Conservation (phyloP, 2,888 invertebrate genomes). For the Euzophera pinguis region DNA sequence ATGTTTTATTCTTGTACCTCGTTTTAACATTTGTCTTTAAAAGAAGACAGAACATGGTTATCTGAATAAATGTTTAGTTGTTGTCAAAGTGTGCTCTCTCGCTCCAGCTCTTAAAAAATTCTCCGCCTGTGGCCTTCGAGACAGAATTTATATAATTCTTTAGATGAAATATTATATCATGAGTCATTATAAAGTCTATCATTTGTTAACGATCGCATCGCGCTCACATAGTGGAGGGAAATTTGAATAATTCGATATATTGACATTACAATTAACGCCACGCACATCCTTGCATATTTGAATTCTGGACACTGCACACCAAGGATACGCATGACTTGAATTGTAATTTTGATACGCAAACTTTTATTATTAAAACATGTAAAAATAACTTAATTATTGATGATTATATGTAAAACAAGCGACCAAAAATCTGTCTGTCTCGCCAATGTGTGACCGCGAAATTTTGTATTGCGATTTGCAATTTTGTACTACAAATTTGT, state of each 20-base stretch:
- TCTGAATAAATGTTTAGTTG: not conserved
- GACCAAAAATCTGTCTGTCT: not conserved
- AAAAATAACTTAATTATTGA: no score
- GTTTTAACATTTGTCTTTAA: no score
- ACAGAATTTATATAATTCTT: constrained; percentile 25
- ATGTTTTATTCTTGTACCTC: no score
- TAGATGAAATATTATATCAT: constrained; percentile 24
- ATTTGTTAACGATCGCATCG: constrained; percentile 20
- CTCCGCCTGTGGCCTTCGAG: constrained; percentile 34
- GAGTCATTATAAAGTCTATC: constrained; percentile 20
- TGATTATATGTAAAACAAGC: no score
- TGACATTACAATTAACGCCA: no score
- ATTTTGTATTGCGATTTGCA: constrained; percentile 12
- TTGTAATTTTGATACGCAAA: no score
- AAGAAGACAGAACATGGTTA: no score
- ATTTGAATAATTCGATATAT: no score
- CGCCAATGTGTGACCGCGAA: constrained; percentile 3
- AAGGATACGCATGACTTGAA: no score
- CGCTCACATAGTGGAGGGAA: not conserved
- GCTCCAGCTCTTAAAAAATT: constrained; percentile 11
- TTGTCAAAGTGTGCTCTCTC: not conserved
- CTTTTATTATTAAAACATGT: no score
- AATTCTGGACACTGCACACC: no score
- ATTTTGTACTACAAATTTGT: not conserved
- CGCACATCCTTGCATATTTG: no score